Base-by-base conservation (phyloP, 2,797 vertebrate species). In the Hypotaenidia okinawae region DNA sequence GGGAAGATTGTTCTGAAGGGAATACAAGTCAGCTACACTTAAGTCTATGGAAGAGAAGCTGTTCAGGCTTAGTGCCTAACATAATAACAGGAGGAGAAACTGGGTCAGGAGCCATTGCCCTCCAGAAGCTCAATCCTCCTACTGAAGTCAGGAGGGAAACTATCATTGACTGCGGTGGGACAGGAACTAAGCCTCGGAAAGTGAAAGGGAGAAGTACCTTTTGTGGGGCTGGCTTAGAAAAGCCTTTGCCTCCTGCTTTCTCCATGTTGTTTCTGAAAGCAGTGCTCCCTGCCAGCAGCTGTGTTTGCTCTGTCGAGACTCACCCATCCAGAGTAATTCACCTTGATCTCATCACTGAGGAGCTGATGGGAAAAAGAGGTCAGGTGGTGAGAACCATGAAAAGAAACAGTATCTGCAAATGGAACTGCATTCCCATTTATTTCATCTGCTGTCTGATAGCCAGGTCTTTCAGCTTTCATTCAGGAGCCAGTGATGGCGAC, bases 31-130 rank as follows among this genome's bases (percentile, higher is more conserved):
- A 87, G 52, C 41, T 90, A 41, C 61, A 35, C 70, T 93, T 89
- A 84, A 64, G 49, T 25, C 77, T 89, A 52, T 32, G 79, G 70
- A 93, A 93, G 64, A 89, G 72, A 94, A 87, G 81, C 54, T 87
- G 74, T 94, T 95, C 93, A 94, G 94, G 91, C 91, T 94, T 91
- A 43, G 49, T 90, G 93, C 94, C 91, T 95, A 95, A 82, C 58
- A 93, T 82, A 80, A 81, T 72, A 96, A 93, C 79, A 94, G 86
- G 57, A 93, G 83, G 49, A 95, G 67, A 95, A 94, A 79, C 13
- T 0, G 1, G 83, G 90, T 97, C 94, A 94, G 87, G 54, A 96
- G 87, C 81, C 24, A 52, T 61, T 88, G 80, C 70, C 70, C 63
- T 94, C 64, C 86, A 94, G 90, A 95, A 96, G 94, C 80, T 93